Conservation (phyloP, 2,888 invertebrate species). For the Philhelius pedissequus region DNA sequence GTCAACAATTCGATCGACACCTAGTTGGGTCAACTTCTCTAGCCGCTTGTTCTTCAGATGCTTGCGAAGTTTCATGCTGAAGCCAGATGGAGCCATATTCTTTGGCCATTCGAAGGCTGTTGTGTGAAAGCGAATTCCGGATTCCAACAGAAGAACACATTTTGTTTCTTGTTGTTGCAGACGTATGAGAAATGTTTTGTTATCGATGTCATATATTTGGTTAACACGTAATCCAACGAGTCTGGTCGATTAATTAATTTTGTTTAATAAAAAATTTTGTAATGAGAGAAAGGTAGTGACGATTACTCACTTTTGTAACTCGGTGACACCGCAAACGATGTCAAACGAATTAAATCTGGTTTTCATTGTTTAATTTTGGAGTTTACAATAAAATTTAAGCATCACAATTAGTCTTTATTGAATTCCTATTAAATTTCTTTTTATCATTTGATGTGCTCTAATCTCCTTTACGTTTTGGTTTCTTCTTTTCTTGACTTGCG, state of each 20-base stretch:
- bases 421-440: too few relatives aligned
- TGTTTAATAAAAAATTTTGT: conserved; percentile 40
- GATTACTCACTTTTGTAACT: conserved; percentile 87
- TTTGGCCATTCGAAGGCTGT: conserved; percentile 99
- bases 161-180: conserved; percentile 93
- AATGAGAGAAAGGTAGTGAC: background rate
- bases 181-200: conserved; percentile 95
- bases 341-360: conserved; percentile 95
- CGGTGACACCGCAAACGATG: conserved; percentile 92
- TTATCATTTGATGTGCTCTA: too few relatives aligned
- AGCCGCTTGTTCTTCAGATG: conserved; percentile 97
- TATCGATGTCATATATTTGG: conserved; percentile 98
- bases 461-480: too few relatives aligned
- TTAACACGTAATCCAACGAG: conserved; percentile 95
- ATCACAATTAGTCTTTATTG: too few relatives aligned
- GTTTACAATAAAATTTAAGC: background rate
- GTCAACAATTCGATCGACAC: conserved; percentile 95
- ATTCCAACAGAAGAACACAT: conserved; percentile 92
- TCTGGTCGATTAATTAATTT: conserved; percentile 79
- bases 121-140: conserved; percentile 94
- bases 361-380: conserved; percentile 84
- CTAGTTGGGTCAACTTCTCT: conserved; percentile 91
- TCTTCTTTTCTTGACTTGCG: too few relatives aligned
- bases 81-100: conserved; percentile 95
- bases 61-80: conserved; percentile 99